Evolutionary conservation across 2,113 vertebrate genomes (phyloP).

Genomic region (Tenrec ecaudatus): DNA sequence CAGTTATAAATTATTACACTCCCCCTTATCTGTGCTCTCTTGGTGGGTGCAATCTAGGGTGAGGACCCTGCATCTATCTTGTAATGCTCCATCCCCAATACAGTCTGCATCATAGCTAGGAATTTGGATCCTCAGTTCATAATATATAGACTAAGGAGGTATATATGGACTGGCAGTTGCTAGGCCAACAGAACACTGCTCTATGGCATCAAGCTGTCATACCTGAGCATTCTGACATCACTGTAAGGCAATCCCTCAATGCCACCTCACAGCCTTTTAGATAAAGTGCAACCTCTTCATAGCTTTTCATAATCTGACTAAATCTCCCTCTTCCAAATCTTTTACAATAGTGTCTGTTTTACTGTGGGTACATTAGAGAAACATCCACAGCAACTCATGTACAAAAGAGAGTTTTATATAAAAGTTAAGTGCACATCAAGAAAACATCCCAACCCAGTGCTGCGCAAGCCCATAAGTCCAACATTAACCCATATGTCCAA

Average conservation of each 20-base stretch:
- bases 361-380: too few species aligned
- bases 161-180: neutral
- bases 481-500: too few species aligned
- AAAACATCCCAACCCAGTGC: too few species aligned
- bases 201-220: conserved; percentile 34
- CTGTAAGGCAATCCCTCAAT: neutral
- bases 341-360: neutral
- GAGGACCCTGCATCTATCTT: conserved; percentile 22
- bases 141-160: conserved; percentile 40
- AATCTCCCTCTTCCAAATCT: neutral
- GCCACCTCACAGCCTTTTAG: conserved; percentile 34
- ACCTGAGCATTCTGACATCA: conserved; percentile 41
- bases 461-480: too few species aligned
- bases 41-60: conserved; percentile 4
- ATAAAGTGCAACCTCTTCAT: conserved; percentile 35
- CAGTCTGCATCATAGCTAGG: neutral
- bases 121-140: conserved; percentile 37
- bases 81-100: neutral
- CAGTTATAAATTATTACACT: conserved; percentile 33
- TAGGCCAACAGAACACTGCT: conserved; percentile 36
- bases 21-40: neutral
- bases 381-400: too few species aligned
- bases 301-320: neutral
- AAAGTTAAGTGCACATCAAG: too few species aligned
- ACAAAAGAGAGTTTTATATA: too few species aligned